Evolutionary conservation across 2,797 vertebrate genomes (phyloP), one percentile per base, ranked within the genome.

Genomic region (Siniperca scherzeri): DNA sequence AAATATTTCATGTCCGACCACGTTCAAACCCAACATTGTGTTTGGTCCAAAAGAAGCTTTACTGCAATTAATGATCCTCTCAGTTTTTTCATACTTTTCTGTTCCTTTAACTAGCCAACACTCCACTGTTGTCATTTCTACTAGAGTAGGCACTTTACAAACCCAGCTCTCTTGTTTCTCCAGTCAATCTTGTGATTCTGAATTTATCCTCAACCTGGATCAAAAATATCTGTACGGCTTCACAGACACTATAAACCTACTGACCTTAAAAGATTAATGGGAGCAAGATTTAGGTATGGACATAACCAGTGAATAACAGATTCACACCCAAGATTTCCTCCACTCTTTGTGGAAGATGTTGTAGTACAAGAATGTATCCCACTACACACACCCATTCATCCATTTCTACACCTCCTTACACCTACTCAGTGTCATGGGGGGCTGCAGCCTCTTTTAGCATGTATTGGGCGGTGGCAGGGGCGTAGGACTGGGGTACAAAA

Each of bases 1-100:
- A 50, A 66, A 77, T 70, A 74, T 80, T 77, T 60, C 14, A 74
- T 62, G 25, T 52, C 55, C 6, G 3, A 62, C 70, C n/a, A 36
- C 14, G 5, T 61, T 78, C 16, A 68, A 77, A 62, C 36, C 4
- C 56, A 68, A 27, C 60, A 12, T 30, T 52, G 33, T 74, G 33
- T 77, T 64, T 30, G 21, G 44, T 59, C 50, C 27, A 56, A 30
- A 30, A 76, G n/a, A 36, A 55, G 42, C 22, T 50, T 72, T 48
- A 14, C 14, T 17, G 21, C 55, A 60, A 13, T 13, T 7, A 46
- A 53, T 61, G 14, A 70, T 40, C 72, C 13, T 44, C 59, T 38
- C 25, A 66, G 17, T 53, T 60, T 46, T 19, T 22, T 14, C 7
- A 60, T 68, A 16, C 55, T 69, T 57, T 65, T 76, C 36, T 81